Conservation (phyloP, 2,113 vertebrate species). For the Pelodiscus sinensis region DNA sequence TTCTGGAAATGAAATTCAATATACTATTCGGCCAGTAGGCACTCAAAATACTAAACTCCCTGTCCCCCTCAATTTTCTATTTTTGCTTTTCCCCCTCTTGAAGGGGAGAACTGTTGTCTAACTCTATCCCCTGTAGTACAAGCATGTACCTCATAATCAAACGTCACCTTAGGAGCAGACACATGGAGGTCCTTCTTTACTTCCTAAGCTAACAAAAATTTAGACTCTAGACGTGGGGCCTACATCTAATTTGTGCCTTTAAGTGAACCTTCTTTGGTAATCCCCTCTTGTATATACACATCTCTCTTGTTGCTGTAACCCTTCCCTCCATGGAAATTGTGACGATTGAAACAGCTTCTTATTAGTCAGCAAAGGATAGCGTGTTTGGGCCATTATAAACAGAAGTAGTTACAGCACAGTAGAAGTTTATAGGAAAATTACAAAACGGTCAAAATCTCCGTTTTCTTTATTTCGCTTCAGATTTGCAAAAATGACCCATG, state of each 20-base stretch:
- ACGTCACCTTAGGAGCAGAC: constrained; percentile 5
- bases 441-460: neutral
- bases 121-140: constrained; percentile 35
- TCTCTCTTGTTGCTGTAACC: neutral
- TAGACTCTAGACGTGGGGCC: neutral
- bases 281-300: neutral
- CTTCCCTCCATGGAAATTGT: neutral
- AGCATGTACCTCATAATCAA: constrained; percentile 45
- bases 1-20: constrained; percentile 14
- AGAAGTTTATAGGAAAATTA: neutral
- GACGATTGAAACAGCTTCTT: neutral
- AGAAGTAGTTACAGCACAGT: neutral
- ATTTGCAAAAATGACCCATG: neutral
- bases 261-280: neutral
- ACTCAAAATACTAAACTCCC: neutral
- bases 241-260: neutral
- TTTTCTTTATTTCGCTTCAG: neutral
- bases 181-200: neutral
- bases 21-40: accelerated
- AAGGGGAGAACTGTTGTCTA: constrained; percentile 21
- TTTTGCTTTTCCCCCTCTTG: neutral
- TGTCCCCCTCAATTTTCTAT: neutral
- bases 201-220: neutral
- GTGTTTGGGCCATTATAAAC: neutral
- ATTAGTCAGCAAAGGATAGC: neutral